These are phyloP conservation scores for Mesoligia furuncula DNA, from an alignment of 2,888 invertebrate species.

Conservation along the genomic window DNA sequence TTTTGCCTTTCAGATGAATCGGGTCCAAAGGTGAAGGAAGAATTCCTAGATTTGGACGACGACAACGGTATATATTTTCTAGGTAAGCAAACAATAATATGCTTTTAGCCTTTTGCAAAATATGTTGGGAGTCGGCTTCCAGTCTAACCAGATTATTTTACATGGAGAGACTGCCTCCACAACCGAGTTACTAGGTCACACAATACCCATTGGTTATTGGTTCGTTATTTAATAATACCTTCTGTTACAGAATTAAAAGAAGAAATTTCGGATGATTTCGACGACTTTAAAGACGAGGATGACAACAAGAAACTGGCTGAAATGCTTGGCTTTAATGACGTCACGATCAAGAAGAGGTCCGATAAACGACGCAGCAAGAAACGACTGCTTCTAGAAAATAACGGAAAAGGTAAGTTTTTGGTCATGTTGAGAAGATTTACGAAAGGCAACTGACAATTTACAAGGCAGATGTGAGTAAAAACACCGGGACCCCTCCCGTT, in stretches of 20 bases:
- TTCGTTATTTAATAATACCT: too few relatives aligned
- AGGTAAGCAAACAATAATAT: slow-evolving; percentile 67
- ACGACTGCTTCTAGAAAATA: slow-evolving; percentile 38
- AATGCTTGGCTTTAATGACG: slow-evolving; percentile 74
- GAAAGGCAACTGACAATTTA: too few relatives aligned
- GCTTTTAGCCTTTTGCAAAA: background rate
- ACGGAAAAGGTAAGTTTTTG: slow-evolving; percentile 34
- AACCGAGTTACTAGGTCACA: too few relatives aligned
- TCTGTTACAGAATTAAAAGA: slow-evolving; percentile 77
- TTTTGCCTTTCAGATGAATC: slow-evolving; percentile 75
- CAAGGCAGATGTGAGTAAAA: too few relatives aligned
- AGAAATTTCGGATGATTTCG: slow-evolving; percentile 75
- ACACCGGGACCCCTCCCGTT: too few relatives aligned
- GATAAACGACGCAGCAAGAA: slow-evolving; percentile 69
- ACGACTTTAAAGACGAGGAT: slow-evolving; percentile 72
- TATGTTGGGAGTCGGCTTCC: too few relatives aligned
- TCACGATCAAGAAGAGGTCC: slow-evolving; percentile 71
- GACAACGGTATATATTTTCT: slow-evolving; percentile 78
- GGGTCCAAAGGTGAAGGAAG: slow-evolving; percentile 76
- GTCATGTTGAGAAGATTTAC: too few relatives aligned
- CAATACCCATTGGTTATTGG: too few relatives aligned
- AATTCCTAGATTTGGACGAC: slow-evolving; percentile 74
- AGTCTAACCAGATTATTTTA: too few relatives aligned
- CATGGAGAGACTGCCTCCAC: too few relatives aligned
- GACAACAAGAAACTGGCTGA: slow-evolving; percentile 78